Base-by-base conservation (phyloP, 92 coral and sea anemone genomes). In the Porites divaricata region DNA sequence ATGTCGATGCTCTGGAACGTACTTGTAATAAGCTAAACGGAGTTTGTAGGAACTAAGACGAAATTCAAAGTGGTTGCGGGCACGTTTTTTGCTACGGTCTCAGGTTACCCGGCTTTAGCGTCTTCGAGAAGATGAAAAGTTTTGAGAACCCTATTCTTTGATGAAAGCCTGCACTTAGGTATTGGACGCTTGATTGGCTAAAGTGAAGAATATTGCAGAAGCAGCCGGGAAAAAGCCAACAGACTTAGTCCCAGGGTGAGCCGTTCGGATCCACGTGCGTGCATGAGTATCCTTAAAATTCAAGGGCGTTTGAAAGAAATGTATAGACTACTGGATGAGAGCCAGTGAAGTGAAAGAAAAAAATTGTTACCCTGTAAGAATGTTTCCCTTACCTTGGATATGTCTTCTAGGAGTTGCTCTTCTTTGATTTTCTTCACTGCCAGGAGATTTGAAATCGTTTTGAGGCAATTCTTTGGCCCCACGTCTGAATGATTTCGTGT, bases 181-280 rank as follows among this genome's bases (percentile, higher is more conserved):
- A 8, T 80, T 6, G 57, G 28, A 17, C 8, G 50, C 85, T 28
- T 80, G 15, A 80, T 80, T 80, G 76, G 76, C 59, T 58, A 1
- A 45, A 21, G 22, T 58, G 64, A 21, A 80, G 64, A 21, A 80
- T 41, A 35, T 35, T 35, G 64, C 84, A 15, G 25, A 6, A 69
- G 57, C 56, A 28, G n/a, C n/a, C n/a, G n/a, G n/a, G 11, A 21
- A 69, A 11, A 26, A 57, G 45, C 85, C 76, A 80, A 67, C 69
- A 41, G 28, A 68, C 41, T 53, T 54, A 56, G 52, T 69, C 19
- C 45, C 45, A 35, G 9, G 66, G 65, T 19, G 41, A 67, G 67
- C 74, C 64, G 2, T 54, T 67, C 53, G 45, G 45, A 5, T 79
- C 65, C 84, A 79, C 84, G 75, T 79, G 84, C 75, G 65, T 35